Percentiles rank a stretch among this genome's conserved stretches.
phyloP scores from a whole-genome alignment of 2,797 vertebrate species.

The Aldrovandia affinis region DNA sequence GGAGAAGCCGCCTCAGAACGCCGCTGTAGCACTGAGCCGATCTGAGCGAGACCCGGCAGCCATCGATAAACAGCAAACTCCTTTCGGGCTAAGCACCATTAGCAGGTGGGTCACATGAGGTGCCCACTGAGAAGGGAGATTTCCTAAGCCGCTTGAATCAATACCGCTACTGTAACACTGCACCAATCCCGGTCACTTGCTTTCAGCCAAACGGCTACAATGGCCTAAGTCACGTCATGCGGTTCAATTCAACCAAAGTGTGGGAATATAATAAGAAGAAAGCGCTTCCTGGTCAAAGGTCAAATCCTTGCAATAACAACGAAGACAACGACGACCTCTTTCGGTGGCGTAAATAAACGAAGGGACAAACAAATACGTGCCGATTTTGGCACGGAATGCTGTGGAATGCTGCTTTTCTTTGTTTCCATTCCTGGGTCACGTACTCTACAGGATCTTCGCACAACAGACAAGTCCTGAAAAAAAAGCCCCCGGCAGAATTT shows the following conservation, averaged over 20 bases:
- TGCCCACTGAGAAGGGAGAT: conserved; percentile 69
- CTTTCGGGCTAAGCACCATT: conserved; percentile 70
- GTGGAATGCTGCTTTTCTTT: conserved; percentile 14
- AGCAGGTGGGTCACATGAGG: conserved; percentile 82
- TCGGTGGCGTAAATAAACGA: conserved; percentile 40
- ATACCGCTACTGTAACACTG: conserved; percentile 72
- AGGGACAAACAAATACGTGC: conserved; percentile 24
- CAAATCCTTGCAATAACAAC: conserved; percentile 33
- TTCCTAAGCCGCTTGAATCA: conserved; percentile 71
- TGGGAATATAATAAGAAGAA: conserved; percentile 39
- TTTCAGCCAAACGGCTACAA: conserved; percentile 59
- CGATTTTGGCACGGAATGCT: conserved; percentile 32
- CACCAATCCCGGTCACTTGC: conserved; percentile 67
- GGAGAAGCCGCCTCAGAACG: conserved; percentile 40
- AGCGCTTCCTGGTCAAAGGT: conserved; percentile 55
- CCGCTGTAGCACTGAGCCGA: conserved; percentile 17
- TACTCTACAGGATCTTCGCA: background rate
- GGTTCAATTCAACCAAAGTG: conserved; percentile 54
- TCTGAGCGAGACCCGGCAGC: conserved; percentile 39
- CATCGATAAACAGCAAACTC: conserved; percentile 68
- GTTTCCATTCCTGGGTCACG: conserved; percentile 41
- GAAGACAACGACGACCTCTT: background rate
- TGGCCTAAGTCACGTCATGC: conserved; percentile 68
- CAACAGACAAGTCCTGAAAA: background rate
- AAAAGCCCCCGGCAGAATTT: background rate